These are phyloP conservation scores for Damaliscus lunatus DNA, from an alignment of 2,113 vertebrate genomes.

Conservation along the genomic window DNA sequence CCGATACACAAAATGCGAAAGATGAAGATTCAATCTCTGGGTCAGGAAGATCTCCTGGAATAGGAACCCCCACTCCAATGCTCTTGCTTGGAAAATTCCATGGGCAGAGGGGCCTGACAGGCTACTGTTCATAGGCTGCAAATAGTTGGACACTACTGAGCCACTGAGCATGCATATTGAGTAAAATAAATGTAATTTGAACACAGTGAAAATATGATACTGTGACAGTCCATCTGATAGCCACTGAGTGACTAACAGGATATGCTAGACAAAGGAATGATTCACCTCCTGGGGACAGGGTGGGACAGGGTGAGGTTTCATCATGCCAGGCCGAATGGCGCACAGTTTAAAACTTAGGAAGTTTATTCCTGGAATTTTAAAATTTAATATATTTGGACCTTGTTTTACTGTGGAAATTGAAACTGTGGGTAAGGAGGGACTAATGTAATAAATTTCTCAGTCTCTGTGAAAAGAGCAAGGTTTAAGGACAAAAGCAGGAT, in stretches of 20 bases:
- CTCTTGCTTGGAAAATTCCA: not conserved
- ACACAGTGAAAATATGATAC: not conserved
- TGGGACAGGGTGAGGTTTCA: not conserved
- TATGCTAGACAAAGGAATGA: not conserved
- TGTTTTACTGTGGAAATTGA: not conserved
- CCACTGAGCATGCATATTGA: not conserved
- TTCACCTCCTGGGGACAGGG: not conserved
- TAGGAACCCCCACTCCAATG: not conserved
- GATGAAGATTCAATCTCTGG: not conserved
- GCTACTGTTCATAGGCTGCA: not conserved
- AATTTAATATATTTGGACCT: not conserved
- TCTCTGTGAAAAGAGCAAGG: not conserved
- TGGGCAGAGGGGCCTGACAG: not conserved
- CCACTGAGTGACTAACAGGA: not conserved
- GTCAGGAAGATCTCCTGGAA: not conserved
- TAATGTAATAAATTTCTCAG: not conserved
- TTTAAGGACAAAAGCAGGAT: not conserved
- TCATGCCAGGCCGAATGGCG: not conserved
- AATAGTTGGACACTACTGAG: not conserved
- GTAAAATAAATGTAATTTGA: not conserved
- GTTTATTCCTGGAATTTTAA: not conserved
- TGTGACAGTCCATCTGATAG: not conserved
- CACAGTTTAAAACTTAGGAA: not conserved
- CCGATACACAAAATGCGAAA: not conserved
- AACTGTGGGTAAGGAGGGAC: not conserved